These are phyloP conservation scores for Struthidea cinerea DNA, from an alignment of 2,113 vertebrate species.

Conservation along the genomic window DNA sequence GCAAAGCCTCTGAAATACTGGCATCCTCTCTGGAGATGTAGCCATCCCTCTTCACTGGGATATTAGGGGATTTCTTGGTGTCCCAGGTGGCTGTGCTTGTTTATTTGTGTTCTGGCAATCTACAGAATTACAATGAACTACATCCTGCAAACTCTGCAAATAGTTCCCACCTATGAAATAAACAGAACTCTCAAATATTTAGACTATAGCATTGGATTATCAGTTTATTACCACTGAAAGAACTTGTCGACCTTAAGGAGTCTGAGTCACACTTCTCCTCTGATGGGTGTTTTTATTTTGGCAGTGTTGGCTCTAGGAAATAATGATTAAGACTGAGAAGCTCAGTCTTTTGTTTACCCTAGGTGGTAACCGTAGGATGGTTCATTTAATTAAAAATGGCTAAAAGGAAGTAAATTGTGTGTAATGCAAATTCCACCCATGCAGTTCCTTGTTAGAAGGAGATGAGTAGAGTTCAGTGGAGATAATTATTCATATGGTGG, in stretches of 20 bases:
- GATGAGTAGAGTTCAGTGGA: neutral
- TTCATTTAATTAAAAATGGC: constrained; percentile 16
- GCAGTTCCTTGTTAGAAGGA: neutral
- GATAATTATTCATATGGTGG: neutral
- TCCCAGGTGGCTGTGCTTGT: neutral
- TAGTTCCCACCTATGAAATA: constrained; percentile 48
- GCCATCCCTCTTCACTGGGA: neutral
- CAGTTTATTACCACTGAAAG: neutral
- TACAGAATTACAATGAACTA: neutral
- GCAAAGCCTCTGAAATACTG: neutral
- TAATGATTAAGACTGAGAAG: neutral
- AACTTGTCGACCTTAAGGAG: neutral
- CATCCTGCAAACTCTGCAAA: constrained; percentile 47
- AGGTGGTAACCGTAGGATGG: neutral
- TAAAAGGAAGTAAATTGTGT: constrained; percentile 13
- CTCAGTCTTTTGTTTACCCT: neutral
- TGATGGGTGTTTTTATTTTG: neutral
- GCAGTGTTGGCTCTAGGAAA: neutral
- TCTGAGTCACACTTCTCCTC: neutral
- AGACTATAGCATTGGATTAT: constrained; percentile 7
- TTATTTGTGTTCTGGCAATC: constrained; percentile 16
- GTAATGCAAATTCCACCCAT: constrained; percentile 14
- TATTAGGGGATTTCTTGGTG: neutral
- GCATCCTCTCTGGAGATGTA: neutral
- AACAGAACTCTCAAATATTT: constrained; percentile 63